Percentiles rank a stretch among this genome's conserved stretches.
Evolutionary conservation across 2,888 invertebrate species (phyloP).

Genomic region (Lysandra coridon): DNA sequence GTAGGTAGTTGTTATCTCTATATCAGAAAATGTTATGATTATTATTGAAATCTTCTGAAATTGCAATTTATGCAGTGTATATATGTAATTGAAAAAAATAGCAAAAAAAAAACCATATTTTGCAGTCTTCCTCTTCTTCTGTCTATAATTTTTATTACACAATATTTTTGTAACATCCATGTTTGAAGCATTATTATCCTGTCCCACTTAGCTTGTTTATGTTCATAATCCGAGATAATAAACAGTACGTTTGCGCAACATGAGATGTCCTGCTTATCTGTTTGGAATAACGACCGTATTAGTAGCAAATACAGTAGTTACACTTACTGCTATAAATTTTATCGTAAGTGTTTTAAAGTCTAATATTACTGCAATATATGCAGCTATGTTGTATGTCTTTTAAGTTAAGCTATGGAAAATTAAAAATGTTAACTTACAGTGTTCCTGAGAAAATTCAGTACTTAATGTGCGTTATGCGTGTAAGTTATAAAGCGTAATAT

Average conservation of each 20-base stretch:
- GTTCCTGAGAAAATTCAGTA: too few relatives aligned
- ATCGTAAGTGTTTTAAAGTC: background rate
- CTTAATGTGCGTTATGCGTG: too few relatives aligned
- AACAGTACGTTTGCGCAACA: constrained; percentile 31
- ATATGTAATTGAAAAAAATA: background rate
- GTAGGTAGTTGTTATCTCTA: too few relatives aligned
- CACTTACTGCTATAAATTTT: background rate
- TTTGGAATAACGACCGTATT: constrained; percentile 24
- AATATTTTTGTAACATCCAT: constrained; percentile 2
- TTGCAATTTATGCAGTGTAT: background rate
- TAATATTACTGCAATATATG: background rate
- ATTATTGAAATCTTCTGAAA: background rate
- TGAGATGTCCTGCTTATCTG: constrained; percentile 27
- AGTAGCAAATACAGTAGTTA: background rate
- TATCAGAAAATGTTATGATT: too few relatives aligned
- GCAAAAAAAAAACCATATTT: background rate
- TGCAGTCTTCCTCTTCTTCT: background rate
- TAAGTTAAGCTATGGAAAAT: background rate
- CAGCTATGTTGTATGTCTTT: background rate
- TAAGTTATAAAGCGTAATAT: too few relatives aligned
- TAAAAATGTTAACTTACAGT: too few relatives aligned
- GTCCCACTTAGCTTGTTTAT: constrained; percentile 31
- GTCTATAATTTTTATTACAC: background rate
- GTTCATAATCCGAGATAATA: constrained; percentile 31
- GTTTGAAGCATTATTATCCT: constrained; percentile 13